Evolutionary conservation across 1,140 invertebrate species (phyloP), one percentile per base, ranked within the genome.

Genomic region (Dryas iulia): DNA sequence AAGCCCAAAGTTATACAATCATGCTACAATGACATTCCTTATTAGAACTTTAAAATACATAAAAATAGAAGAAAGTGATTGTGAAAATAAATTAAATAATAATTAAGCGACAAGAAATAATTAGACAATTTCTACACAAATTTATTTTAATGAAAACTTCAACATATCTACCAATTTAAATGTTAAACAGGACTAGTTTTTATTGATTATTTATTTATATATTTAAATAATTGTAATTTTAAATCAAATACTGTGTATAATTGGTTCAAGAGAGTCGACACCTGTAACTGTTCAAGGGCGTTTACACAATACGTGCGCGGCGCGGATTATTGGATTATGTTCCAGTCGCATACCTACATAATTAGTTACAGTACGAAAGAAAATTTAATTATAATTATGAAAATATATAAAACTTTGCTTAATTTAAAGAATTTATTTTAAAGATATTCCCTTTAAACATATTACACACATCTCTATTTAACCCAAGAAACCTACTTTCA

Each of bases 281-380:
- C 66, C 53, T 58, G 66, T 47, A 62, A 7, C 21, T 67, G 60
- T 62, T 69, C 66, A 69, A 69, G 66, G 66, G 66, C 66, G 39
- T 54, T 61, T 33, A 18, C 28, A 69, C 66, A 62, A 69, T 58
- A 54, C 59, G 65, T 53, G 12, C n/a, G 64, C 30, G 33, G 12
- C 39, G 39, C 26, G 59, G 59, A 69, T 69, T 69, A 69, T 62
- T 21, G 59, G 66, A 69, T 69, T 69, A 69, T 33, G 59, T 61
- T 35, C 11, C 26, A 39, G 12, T 28, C 24, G 23, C 66, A 68
- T 68, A 26, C 66, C 59, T 31, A 18, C 28, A 54, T 60, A 52
- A 47, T 56, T 60, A 60, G 11, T 35, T 14, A 47, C 23, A 2
- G 0, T 30, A 3, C 35, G 8, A 6, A 2, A 10, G 39, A 33